Conservation (phyloP, 2,797 vertebrate genomes). For the Tragopan temminckii region DNA sequence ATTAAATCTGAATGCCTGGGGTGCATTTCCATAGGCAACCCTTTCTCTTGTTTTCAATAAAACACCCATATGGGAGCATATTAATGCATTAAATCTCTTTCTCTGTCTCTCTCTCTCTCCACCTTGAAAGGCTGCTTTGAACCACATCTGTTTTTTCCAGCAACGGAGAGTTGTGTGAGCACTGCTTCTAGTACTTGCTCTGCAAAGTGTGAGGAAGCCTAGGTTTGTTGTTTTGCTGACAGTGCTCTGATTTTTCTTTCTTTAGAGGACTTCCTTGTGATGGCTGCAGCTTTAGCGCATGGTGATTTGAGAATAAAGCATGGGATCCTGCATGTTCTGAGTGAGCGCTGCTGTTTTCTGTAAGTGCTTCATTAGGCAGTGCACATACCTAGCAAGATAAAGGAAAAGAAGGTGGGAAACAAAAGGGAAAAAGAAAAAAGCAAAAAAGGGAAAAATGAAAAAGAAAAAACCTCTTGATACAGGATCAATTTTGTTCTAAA, state of each 20-base stretch:
- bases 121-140: slow-evolving; percentile 56
- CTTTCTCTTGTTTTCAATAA: neutral
- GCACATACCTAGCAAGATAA: neutral
- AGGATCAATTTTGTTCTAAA: neutral
- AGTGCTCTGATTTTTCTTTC: neutral
- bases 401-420: fast-evolving
- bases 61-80: neutral
- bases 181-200: neutral
- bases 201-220: neutral
- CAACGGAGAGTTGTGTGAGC: neutral
- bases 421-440: too few relatives aligned
- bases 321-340: neutral
- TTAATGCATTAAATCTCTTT: slow-evolving; percentile 2
- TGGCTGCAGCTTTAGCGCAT: neutral
- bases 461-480: neutral
- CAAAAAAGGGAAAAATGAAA: too few relatives aligned
- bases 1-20: neutral
- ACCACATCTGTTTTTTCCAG: slow-evolving; percentile 63
- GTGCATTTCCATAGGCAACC: neutral
- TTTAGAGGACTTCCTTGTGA: neutral
- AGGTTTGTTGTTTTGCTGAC: neutral
- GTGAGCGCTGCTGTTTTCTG: neutral
- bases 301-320: neutral
- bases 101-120: neutral
- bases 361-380: neutral